phyloP scores from a whole-genome alignment of 2,888 invertebrate genomes.

The Eueremaeus valkanovi region DNA sequence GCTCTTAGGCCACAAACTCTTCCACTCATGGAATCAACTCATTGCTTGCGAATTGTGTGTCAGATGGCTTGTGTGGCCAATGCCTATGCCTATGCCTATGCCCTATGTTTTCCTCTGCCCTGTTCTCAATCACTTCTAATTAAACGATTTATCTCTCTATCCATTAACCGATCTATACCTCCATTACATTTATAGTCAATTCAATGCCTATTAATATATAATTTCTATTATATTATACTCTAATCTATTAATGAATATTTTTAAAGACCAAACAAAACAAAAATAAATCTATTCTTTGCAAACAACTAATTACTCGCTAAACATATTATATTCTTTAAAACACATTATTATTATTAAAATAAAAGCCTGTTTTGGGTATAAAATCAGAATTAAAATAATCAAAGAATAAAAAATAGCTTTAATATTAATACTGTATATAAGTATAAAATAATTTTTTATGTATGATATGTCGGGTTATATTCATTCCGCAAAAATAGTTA shows the following conservation, averaged over 20 bases:
- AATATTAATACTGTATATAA: background rate
- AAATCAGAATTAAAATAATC: no score
- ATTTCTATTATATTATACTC: background rate
- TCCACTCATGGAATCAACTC: no score
- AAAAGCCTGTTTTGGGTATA: background rate
- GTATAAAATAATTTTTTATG: background rate
- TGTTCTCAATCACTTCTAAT: conserved; percentile 1
- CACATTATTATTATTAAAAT: background rate
- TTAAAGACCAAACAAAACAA: background rate
- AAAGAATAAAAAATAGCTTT: no score
- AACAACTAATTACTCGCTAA: background rate
- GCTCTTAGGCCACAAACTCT: background rate
- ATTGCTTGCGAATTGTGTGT: background rate
- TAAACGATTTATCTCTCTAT: background rate
- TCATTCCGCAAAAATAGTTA: background rate
- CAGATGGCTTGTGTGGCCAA: background rate
- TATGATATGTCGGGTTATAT: background rate
- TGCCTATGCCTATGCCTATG: no score
- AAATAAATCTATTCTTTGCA: background rate
- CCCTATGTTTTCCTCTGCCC: no score
- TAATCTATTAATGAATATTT: background rate
- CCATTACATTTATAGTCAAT: background rate
- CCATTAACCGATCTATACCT: background rate
- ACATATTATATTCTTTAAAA: background rate
- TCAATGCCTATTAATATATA: background rate